A percentile compares a stretch with the other conserved stretches of the same genome.
Evolutionary conservation across 1,140 invertebrate genomes (phyloP).

Genomic region (Hormaphis cornu): DNA sequence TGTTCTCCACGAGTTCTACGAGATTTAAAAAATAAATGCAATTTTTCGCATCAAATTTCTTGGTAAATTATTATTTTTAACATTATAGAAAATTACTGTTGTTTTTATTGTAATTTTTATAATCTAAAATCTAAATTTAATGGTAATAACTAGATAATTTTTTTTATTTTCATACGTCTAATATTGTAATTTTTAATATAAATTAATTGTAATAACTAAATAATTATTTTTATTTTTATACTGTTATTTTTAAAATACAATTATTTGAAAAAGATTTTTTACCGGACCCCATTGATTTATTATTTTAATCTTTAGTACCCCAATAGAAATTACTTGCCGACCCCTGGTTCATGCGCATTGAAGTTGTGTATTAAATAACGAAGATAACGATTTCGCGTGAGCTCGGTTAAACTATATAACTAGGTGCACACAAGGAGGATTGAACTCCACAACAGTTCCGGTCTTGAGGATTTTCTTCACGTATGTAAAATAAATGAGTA

Average conservation of each 20-base stretch:
- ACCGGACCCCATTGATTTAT: not conserved
- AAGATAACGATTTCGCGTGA: too few species aligned
- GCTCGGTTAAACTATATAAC: too few species aligned
- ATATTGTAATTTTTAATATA: not conserved
- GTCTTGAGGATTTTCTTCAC: too few species aligned
- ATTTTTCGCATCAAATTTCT: not conserved
- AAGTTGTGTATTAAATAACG: too few species aligned
- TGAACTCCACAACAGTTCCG: too few species aligned
- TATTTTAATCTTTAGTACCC: not conserved
- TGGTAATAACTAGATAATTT: not conserved
- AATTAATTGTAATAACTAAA: too few species aligned
- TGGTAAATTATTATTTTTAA: not conserved
- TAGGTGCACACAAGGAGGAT: too few species aligned
- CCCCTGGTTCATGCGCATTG: not conserved
- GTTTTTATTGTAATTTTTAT: not conserved
- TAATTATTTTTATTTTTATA: too few species aligned
- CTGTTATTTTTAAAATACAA: not conserved
- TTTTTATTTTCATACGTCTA: not conserved
- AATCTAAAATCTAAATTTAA: not conserved
- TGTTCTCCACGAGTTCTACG: not conserved
- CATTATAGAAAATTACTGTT: not conserved
- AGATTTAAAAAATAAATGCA: not conserved
- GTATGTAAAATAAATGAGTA: too few species aligned
- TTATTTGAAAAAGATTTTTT: not conserved
- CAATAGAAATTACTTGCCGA: not conserved